phyloP scores from a whole-genome alignment of 2,888 invertebrate species.

The Noctua pronuba region DNA sequence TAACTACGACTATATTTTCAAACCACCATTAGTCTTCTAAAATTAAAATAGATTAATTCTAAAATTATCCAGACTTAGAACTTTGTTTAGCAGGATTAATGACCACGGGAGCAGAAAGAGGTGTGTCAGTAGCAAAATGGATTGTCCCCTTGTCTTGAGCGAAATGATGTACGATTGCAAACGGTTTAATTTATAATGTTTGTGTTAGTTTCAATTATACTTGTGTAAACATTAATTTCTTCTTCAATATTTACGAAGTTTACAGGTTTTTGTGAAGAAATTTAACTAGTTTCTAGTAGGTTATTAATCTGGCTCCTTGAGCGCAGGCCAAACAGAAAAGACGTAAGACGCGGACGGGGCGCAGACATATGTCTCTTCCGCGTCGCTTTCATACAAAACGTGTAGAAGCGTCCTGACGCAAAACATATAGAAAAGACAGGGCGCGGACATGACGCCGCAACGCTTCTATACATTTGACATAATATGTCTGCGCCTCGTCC shows the following conservation, averaged over 20 bases:
- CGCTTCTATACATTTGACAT: too few relatives aligned
- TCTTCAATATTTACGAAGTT: neutral
- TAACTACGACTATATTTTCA: neutral
- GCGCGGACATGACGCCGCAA: too few relatives aligned
- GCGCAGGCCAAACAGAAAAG: too few relatives aligned
- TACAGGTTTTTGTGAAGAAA: neutral
- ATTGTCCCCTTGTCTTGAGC: conserved; percentile 43
- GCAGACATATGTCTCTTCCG: too few relatives aligned
- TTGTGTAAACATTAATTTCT: neutral
- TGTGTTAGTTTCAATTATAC: conserved; percentile 8
- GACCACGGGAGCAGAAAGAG: conserved; percentile 51
- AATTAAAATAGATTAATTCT: conserved; percentile 44
- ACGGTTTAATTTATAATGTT: conserved; percentile 5
- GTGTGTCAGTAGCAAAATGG: conserved; percentile 57
- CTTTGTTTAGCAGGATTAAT: conserved; percentile 50
- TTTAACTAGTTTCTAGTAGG: neutral
- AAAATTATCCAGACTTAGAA: conserved; percentile 44
- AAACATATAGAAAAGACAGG: too few relatives aligned
- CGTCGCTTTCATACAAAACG: too few relatives aligned
- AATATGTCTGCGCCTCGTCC: too few relatives aligned
- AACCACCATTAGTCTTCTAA: conserved; percentile 4
- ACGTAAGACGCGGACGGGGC: too few relatives aligned
- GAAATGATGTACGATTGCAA: conserved; percentile 52
- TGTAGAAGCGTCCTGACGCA: too few relatives aligned
- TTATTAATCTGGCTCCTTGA: too few relatives aligned